Base-by-base conservation (phyloP, 2,888 invertebrate species). In the Ochropleura leucogaster region DNA sequence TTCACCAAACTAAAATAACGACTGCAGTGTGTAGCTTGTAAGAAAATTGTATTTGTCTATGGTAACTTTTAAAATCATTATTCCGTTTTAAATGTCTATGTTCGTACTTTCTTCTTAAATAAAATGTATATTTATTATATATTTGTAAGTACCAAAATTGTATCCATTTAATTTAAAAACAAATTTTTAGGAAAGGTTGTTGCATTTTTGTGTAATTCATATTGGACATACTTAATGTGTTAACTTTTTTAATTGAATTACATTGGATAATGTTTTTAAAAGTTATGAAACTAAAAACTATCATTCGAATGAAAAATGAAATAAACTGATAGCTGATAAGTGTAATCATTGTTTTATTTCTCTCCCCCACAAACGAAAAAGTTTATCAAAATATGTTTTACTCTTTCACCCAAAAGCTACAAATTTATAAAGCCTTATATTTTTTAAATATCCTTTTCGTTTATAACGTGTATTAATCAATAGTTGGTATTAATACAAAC, bases 11-110 rank as follows among this genome's bases (percentile, higher is more conserved):
- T 85, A 82, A 78, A 59, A 49, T 78, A 77, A 68, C 81, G 83
- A 87, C 86, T 85, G 86, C 87, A 85, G 72, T 85, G 84, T 85
- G 72, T 85, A 85, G 72, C 49, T 67, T 74, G 7, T 77, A 82
- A 81, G 82, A 69, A 76, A 76, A 75, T 42, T 68, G 64, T 74
- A 68, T 60, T 83, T 60, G 74, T 83, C 64, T 70, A 70, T 72
- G 64, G 49, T 74, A 63, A 84, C 65, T 84, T 81, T 74, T 67
- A 80, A 80, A 84, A 85, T 64, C 82, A 81, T 71, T 46, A 12
- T 62, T 63, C n/a, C 12, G 9, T 57, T 4, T 7, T 44, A 44
- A 30, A 7, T 30, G 14, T 6, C 14, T 10, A n/a, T 4, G 10
- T 49, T 9, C 40, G 1, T 40, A 69, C 4, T 16, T 6, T 40